A percentile compares a stretch with the other conserved stretches of the same genome.
Evolutionary conservation across 2,797 vertebrate species (phyloP).

Genomic region (Fistularia tabacaria): DNA sequence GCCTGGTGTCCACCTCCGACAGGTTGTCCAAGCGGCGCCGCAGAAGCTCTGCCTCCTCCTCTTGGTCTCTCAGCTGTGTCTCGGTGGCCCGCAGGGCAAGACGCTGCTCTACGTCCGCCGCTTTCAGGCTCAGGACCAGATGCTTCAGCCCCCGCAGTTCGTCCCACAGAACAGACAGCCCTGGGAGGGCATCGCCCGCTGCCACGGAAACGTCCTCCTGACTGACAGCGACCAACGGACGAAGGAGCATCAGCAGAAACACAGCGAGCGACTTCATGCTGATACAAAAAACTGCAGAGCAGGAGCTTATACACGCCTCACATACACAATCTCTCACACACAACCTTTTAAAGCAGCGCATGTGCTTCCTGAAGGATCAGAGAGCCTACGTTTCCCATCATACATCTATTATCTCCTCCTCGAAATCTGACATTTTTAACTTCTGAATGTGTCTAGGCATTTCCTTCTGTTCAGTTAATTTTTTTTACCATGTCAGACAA

Average conservation of each 20-base stretch:
- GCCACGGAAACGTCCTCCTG: neutral
- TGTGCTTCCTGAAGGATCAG: too few relatives aligned
- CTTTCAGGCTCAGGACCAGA: constrained; percentile 52
- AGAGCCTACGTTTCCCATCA: too few relatives aligned
- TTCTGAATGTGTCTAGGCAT: too few relatives aligned
- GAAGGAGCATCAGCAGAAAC: constrained; percentile 28
- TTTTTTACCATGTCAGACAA: too few relatives aligned
- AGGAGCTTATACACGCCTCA: constrained; percentile 13
- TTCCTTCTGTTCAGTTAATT: too few relatives aligned
- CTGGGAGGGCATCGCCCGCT: neutral
- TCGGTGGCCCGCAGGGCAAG: constrained; percentile 40
- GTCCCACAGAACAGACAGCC: constrained; percentile 35
- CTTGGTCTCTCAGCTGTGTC: constrained; percentile 44
- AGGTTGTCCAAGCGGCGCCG: constrained; percentile 19
- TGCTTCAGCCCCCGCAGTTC: constrained; percentile 52
- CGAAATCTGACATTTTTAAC: too few relatives aligned
- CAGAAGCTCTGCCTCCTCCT: constrained; percentile 29
- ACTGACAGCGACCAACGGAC: neutral
- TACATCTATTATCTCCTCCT: too few relatives aligned
- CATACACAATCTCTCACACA: neutral
- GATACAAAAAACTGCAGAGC: constrained; percentile 13
- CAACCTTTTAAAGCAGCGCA: too few relatives aligned
- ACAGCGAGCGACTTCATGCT: constrained; percentile 23
- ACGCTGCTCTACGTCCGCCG: constrained; percentile 34
- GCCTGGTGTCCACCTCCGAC: constrained; percentile 5